Conservation (phyloP, 2,888 invertebrate genomes). For the Macrosoma leucophasiata region DNA sequence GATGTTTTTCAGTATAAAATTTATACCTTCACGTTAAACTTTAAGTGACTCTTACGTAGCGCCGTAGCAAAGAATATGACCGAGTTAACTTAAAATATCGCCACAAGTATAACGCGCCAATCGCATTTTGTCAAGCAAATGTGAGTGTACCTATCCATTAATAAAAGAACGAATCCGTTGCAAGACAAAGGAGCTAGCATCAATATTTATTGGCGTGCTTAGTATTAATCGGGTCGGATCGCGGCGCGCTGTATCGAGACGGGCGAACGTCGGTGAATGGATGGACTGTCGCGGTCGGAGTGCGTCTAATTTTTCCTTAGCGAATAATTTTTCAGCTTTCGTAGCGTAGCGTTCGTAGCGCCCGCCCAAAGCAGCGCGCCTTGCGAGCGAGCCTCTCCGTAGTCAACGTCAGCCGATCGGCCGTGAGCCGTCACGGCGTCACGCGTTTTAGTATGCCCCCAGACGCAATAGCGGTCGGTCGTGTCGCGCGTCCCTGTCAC, state of each 20-base stretch:
- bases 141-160: constrained; percentile 57
- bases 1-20: too few species aligned
- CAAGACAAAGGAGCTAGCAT: constrained; percentile 70
- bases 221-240: constrained; percentile 70
- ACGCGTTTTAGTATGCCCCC: constrained; percentile 52
- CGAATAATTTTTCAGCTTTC: constrained; percentile 45
- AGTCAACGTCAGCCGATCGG: constrained; percentile 11
- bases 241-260: constrained; percentile 58
- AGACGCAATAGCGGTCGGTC: constrained; percentile 47
- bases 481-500: constrained; percentile 46
- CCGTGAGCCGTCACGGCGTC: constrained; percentile 7
- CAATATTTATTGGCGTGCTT: constrained; percentile 74
- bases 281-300: constrained; percentile 63
- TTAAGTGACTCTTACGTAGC: too few species aligned
- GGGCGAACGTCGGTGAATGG: constrained; percentile 47
- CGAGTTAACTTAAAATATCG: constrained; percentile 19
- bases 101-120: constrained; percentile 32
- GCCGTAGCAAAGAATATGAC: too few species aligned
- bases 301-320: constrained; percentile 58
- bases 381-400: constrained; percentile 34
- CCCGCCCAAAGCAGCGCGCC: constrained; percentile 43
- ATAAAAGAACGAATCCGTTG: constrained; percentile 66
- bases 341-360: constrained; percentile 51
- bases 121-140: constrained; percentile 62
- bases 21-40: too few species aligned